Conservation (phyloP, 2,888 invertebrate species). For the Agrotis exclamationis region DNA sequence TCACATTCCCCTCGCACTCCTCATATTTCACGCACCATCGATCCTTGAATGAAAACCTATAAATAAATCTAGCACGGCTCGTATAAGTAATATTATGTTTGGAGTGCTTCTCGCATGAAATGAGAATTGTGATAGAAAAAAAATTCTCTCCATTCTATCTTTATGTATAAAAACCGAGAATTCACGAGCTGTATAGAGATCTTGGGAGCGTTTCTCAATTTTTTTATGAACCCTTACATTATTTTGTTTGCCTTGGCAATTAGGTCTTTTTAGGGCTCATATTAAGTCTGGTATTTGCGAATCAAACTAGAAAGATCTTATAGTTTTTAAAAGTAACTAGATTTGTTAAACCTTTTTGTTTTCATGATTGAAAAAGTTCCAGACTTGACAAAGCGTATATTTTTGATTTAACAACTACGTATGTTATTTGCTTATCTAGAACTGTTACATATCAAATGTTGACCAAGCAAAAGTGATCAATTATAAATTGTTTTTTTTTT, state of each 20-base stretch:
- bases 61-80: conserved; percentile 57
- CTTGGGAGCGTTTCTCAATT: conserved; percentile 50
- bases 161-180: conserved; percentile 63
- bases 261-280: background rate
- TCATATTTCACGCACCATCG: conserved; percentile 49
- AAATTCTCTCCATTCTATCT: conserved; percentile 53
- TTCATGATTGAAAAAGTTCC: too few relatives aligned
- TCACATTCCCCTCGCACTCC: conserved; percentile 17
- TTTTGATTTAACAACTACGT: background rate
- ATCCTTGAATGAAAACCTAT: conserved; percentile 44
- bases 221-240: background rate
- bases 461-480: background rate
- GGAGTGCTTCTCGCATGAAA: conserved; percentile 66
- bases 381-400: too few relatives aligned
- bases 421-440: too few relatives aligned
- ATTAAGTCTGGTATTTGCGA: background rate
- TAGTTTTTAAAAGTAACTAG: too few relatives aligned
- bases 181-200: conserved; percentile 58
- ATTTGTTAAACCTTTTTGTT: too few relatives aligned
- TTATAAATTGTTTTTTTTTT: too few relatives aligned
- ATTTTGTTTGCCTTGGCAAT: background rate
- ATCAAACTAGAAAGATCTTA: too few relatives aligned
- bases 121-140: conserved; percentile 71
- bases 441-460: background rate
- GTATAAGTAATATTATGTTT: conserved; percentile 61